Conservation (phyloP, 1,140 invertebrate genomes). For the Meloidogyne floridensis region DNA sequence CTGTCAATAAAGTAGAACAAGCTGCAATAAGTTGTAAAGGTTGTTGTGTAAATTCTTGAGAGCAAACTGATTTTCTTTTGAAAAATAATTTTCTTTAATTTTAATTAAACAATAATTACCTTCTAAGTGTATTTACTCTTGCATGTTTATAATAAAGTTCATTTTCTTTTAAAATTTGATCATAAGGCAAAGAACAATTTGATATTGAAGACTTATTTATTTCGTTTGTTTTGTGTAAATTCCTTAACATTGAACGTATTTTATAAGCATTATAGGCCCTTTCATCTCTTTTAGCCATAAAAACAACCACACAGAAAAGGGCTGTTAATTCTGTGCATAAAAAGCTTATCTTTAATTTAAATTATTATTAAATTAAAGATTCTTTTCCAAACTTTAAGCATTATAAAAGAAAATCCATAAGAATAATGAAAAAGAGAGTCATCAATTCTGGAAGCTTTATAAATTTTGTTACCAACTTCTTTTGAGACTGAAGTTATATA, state of each 20-base stretch:
- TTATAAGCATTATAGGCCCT: conserved; percentile 50
- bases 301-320: conserved; percentile 46
- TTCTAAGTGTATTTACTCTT: conserved; percentile 22
- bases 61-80: background rate
- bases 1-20: background rate
- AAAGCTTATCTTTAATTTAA: conserved; percentile 48
- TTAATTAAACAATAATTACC: conserved; percentile 7
- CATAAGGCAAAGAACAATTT: background rate
- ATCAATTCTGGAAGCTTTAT: conserved; percentile 61
- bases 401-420: conserved; percentile 63
- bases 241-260: conserved; percentile 38
- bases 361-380: background rate
- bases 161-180: conserved; percentile 21
- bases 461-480: conserved; percentile 65
- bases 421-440: conserved; percentile 63
- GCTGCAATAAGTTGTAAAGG: background rate
- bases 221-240: background rate
- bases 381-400: conserved; percentile 48
- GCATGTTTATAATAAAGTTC: conserved; percentile 22
- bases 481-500: conserved; percentile 63
- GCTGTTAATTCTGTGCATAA: conserved; percentile 54
- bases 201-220: conserved; percentile 8
- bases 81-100: background rate
- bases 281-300: conserved; percentile 58
- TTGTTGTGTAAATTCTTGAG: background rate